Percentiles rank a stretch among this genome's conserved stretches.
Evolutionary conservation across 2,888 invertebrate species (phyloP).

Genomic region (Plebejus argus): DNA sequence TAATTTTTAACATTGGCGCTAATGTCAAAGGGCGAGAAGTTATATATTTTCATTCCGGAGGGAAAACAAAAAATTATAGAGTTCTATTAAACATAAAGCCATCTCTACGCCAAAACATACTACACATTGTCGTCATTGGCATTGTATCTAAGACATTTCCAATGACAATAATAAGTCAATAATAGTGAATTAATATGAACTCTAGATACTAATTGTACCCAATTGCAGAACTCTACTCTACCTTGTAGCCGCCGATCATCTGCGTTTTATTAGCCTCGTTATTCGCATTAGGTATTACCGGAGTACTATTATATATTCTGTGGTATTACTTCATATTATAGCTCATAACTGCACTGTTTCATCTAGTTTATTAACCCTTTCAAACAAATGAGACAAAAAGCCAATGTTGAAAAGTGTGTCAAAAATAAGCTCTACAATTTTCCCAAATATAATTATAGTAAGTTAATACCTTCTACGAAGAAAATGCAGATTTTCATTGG

Average conservation of each 20-base stretch:
- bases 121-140: not conserved
- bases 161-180: not conserved
- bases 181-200: not conserved
- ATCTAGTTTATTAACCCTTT: not conserved
- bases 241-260: not conserved
- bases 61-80: too few relatives aligned
- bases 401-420: not conserved
- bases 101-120: not conserved
- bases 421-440: not conserved
- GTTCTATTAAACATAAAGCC: too few relatives aligned
- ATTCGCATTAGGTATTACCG: not conserved
- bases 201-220: not conserved
- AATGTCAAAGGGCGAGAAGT: too few relatives aligned
- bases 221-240: not conserved
- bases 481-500: too few relatives aligned
- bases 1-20: too few relatives aligned
- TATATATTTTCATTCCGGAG: too few relatives aligned
- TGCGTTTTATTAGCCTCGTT: conserved; percentile 1
- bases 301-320: too few relatives aligned
- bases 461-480: too few relatives aligned
- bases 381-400: not conserved
- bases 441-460: not conserved
- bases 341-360: not conserved
- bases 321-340: too few relatives aligned
- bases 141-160: not conserved